These are phyloP conservation scores for Dusona sp. DNA, from an alignment of 2,888 invertebrate genomes.

Conservation along the genomic window DNA sequence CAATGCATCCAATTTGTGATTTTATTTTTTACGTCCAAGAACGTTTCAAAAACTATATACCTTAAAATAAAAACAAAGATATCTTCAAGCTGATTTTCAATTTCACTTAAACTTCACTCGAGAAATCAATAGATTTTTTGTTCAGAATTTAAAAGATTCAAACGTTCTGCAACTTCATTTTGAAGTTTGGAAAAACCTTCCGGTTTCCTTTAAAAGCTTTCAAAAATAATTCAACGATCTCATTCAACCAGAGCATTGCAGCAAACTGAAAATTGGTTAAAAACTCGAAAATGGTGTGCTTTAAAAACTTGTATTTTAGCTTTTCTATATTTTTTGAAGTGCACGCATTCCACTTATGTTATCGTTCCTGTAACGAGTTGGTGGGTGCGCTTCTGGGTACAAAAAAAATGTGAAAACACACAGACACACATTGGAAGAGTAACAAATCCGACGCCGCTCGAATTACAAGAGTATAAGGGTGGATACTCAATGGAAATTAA, in stretches of 20 bases:
- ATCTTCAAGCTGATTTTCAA: background rate
- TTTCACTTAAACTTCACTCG: background rate
- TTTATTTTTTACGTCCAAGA: background rate
- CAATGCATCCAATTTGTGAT: background rate
- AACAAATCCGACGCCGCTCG: conserved; percentile 67
- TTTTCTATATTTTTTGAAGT: background rate
- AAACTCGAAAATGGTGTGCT: background rate
- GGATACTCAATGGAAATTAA: conserved; percentile 13
- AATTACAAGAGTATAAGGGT: conserved; percentile 55
- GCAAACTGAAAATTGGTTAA: background rate
- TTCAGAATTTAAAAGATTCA: no score
- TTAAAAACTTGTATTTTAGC: background rate
- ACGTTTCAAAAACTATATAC: background rate
- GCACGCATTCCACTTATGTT: background rate
- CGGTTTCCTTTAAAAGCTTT: background rate
- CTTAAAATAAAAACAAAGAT: background rate
- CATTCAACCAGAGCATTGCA: background rate
- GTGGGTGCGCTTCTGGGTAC: conserved; percentile 1
- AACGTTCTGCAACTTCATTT: background rate
- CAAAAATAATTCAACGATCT: background rate
- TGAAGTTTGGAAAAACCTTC: background rate
- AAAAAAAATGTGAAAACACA: conserved; percentile 33
- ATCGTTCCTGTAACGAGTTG: background rate
- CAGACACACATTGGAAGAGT: conserved; percentile 53
- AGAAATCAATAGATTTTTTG: no score